Evolutionary conservation across 1,140 invertebrate species (phyloP), one percentile per base, ranked within the genome.

Genomic region (Carposina sasakii): DNA sequence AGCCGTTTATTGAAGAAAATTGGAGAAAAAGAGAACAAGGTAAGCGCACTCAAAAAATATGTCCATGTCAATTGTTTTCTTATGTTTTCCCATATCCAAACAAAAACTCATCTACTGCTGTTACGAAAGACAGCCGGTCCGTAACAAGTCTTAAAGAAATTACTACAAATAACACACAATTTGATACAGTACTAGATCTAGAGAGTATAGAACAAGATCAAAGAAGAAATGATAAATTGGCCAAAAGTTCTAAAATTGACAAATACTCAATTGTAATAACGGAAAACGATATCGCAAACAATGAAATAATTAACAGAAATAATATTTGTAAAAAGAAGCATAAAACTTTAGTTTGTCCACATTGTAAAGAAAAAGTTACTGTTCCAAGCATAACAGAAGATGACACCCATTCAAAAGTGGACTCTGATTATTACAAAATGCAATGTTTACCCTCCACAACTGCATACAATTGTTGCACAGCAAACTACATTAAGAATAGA

Each of bases 51-150:
- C 71, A 74, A 60, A 62, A 77, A 39, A 70, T 73, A 5, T 81
- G 72, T 53, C 74, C 68, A 3, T 76, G 73, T 59, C 71, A 78
- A 50, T 54, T 78, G 45, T 78, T 77, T 69, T 74, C 71, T 5
- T 74, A 77, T 46, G 63, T 63, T 24, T 78, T 70, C 54, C 67
- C 73, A 23, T 81, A 73, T 39, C 62, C 60, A 13, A 60, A 72
- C 51, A 62, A 73, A 31, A 72, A 72, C 46, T 72, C 75, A 12
- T 45, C 69, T 10, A 70, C 65, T 19, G 53, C 70, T 47, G 48
- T 76, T 54, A 63, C 66, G 15, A 71, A 61, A 50, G 66, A 57
- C 40, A 68, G 60, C 46, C 71, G 71, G 46, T 67, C 60, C 1
- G 36, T 67, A 23, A 67, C 63, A 34, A 56, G 60, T 15, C 37